phyloP scores from a whole-genome alignment of 2,888 invertebrate genomes.

The Sericinus montela region DNA sequence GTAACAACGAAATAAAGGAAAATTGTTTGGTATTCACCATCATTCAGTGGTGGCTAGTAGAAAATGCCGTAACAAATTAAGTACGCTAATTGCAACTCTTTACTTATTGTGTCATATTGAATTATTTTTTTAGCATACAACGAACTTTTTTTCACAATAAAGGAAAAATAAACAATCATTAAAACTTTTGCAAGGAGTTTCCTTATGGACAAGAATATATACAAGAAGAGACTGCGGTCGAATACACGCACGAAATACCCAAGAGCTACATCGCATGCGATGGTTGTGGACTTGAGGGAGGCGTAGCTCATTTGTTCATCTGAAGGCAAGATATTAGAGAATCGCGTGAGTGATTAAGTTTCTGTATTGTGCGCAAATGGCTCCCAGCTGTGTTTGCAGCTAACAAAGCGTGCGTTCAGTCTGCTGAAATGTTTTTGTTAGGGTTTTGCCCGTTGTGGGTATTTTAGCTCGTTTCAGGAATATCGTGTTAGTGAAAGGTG shows the following conservation, averaged over 20 bases:
- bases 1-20: too few species aligned
- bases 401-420: constrained; percentile 32
- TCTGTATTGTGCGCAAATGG: constrained; percentile 50
- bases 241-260: constrained; percentile 4
- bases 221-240: constrained; percentile 16
- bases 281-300: constrained; percentile 2
- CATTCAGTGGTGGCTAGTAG: too few species aligned
- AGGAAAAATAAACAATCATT: background rate
- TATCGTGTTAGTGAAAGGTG: constrained; percentile 19
- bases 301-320: constrained; percentile 18
- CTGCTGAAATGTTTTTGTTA: constrained; percentile 21
- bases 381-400: constrained; percentile 26
- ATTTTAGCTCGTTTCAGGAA: background rate
- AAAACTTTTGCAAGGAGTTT: background rate
- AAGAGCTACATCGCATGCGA: constrained; percentile 7
- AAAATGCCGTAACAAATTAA: too few species aligned
- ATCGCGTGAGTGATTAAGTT: constrained; percentile 59
- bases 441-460: constrained; percentile 13
- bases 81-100: too few species aligned
- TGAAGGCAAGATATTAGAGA: constrained; percentile 45
- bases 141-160: too few species aligned
- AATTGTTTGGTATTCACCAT: too few species aligned
- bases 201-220: background rate
- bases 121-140: too few species aligned
- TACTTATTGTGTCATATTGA: too few species aligned